Base-by-base conservation (phyloP, 2,888 invertebrate genomes). In the Chrysotoxum bicinctum region DNA sequence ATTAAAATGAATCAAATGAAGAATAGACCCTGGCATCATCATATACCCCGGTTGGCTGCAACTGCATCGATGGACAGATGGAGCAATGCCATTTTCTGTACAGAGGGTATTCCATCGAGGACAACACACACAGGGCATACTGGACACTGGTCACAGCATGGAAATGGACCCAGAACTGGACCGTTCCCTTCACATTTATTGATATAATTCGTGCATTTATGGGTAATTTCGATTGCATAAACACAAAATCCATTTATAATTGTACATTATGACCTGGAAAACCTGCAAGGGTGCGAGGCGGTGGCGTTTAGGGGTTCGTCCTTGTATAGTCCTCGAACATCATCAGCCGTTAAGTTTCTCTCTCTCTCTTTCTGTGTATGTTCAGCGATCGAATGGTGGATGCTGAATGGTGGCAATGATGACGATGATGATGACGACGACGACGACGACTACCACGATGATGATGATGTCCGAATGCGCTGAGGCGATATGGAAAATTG, bases 171-270 rank as follows among this genome's bases (percentile, higher is more conserved):
- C 35, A 40, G 16, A 14, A 12, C 54, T 43, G 45, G 14, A n/a
- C 54, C 12, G 52, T 76, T 81, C 58, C 72, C 62, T 77, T 73
- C 48, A 60, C 85, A 81, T 85, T 81, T 85, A 85, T 85, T 81
- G 85, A 77, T 81, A 85, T 85, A 85, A 85, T 81, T 85, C 81
- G 81, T 85, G 73, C 85, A 85, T 85, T 85, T 85, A 85, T 85
- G 85, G 85, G 85, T 85, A 85, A 85, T 85, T 84, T 85, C 85
- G 88, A 88, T 88, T 88, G 81, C 87, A 87, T 87, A 87, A 87
- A 88, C 88, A 88, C 86, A 87, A 87, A 87, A 87, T 87, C 87
- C 86, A 87, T 87, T 87, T 87, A 87, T 87, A 87, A 87, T 87
- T 87, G 87, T 87, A 87, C 87, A 87, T 87, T 87, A 87, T 87